Evolutionary conservation across 2,888 invertebrate genomes (phyloP), one percentile per base, ranked within the genome.

Genomic region (Argyresthia albistria): DNA sequence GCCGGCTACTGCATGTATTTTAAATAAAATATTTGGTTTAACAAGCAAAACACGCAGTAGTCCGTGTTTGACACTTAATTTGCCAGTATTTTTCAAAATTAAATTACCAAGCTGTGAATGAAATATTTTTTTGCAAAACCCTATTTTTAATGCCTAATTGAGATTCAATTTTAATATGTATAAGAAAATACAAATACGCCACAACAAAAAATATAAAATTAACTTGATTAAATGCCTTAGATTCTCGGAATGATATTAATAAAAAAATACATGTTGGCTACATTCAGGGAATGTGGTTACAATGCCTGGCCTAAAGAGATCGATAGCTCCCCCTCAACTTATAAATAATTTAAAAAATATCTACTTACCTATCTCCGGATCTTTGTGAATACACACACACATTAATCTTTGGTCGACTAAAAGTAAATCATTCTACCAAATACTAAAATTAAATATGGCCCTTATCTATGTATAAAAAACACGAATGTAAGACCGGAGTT

Each of bases 331-430:
- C 25, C 3, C 6, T 25, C 25, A 25, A 6, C 25, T 25, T 25
- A 42, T 11, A 10, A 7, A 42, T 42, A 42, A 42, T 42, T 12
- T 42, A 6, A 12, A 10, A 42, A 42, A n/a, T n/a, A n/a, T n/a
- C n/a, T 25, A 25, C 6, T n/a, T 47, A 47, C 12, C 36, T 12
- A 47, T 35, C 47, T 47, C 47, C 47, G 35, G n/a, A 47, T 25
- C 35, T 16, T 35, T 57, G 68, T 62, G 66, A 66, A 72, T 67
- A 70, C 62, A 64, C 54, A 72, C 66, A 70, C 62, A 64, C 54
- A 65, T 25, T 59, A 65, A 67, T 77, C 76, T 77, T 78, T 78
- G 76, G 77, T 73, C 68, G 61, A 59, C 60, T 50, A 52, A 58
- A 58, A 57, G 63, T 62, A 25, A 25, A 69, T 66, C 64, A 67